Conservation (phyloP, 2,113 vertebrate species). For the Tursiops truncatus region DNA sequence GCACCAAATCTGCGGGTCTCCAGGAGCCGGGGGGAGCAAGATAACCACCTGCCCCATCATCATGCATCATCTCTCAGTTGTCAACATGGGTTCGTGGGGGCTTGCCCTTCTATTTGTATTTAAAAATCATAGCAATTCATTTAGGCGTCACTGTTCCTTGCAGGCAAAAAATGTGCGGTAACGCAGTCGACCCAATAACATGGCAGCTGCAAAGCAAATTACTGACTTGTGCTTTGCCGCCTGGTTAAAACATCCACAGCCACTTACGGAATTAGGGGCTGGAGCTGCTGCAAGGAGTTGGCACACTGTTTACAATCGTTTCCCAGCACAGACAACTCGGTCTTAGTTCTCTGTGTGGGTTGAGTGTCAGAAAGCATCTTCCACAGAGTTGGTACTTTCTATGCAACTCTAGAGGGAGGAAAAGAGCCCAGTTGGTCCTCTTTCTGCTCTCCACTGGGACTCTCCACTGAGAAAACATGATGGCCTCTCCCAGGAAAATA, state of each 20-base stretch:
- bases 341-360: background rate
- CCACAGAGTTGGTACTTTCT: background rate
- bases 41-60: background rate
- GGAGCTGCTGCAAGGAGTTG: slow-evolving; percentile 48
- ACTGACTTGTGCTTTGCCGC: background rate
- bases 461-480: background rate
- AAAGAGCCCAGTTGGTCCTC: background rate
- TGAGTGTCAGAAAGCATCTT: slow-evolving; percentile 29
- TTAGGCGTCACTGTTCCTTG: background rate
- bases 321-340: background rate
- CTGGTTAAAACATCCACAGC: slow-evolving; percentile 42
- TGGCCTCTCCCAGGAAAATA: background rate
- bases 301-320: slow-evolving; percentile 46
- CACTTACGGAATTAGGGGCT: slow-evolving; percentile 70
- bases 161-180: background rate
- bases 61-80: background rate
- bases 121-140: background rate
- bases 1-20: background rate
- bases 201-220: slow-evolving; percentile 71
- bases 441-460: background rate
- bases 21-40: background rate
- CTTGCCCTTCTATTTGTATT: background rate
- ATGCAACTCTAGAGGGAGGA: background rate
- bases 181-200: background rate
- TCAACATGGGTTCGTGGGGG: background rate